Conservation (phyloP, 2,888 invertebrate genomes). For the Drosophila pseudotalamancana region DNA sequence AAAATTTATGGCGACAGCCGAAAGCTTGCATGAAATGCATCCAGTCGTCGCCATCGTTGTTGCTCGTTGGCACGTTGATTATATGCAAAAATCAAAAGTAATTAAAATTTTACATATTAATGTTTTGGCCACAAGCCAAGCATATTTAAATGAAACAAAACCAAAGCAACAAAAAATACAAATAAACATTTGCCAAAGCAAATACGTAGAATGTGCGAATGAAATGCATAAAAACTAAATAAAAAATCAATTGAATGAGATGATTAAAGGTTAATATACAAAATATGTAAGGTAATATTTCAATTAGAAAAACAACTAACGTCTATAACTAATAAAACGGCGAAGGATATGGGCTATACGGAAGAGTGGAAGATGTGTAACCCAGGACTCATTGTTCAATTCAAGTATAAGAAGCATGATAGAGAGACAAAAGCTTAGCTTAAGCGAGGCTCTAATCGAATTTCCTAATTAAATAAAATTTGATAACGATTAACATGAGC, state of each 20-base stretch:
- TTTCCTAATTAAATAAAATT: too few species aligned
- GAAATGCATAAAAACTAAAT: slow-evolving; percentile 3
- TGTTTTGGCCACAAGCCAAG: slow-evolving; percentile 70
- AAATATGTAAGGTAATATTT: too few species aligned
- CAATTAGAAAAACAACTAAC: too few species aligned
- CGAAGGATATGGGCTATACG: too few species aligned
- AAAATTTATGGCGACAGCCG: slow-evolving; percentile 76
- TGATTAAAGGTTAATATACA: neutral
- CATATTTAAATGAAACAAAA: slow-evolving; percentile 45
- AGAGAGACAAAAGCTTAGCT: neutral
- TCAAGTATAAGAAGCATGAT: neutral
- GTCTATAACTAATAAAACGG: too few species aligned
- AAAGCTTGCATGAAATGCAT: slow-evolving; percentile 56
- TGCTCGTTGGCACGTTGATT: slow-evolving; percentile 75
- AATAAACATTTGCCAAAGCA: slow-evolving; percentile 7
- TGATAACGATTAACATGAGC: too few species aligned
- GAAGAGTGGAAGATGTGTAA: too few species aligned
- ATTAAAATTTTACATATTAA: slow-evolving; percentile 79
- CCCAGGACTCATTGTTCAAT: neutral
- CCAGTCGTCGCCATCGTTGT: slow-evolving; percentile 41
- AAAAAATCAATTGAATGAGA: neutral
- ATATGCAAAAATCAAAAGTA: slow-evolving; percentile 81
- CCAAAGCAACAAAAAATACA: slow-evolving; percentile 7
- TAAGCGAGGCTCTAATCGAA: neutral
- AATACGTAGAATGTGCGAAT: slow-evolving; percentile 7